A percentile compares a stretch with the other conserved stretches of the same genome.
Evolutionary conservation across 30 jellyfish, hydroid and myxozoan genomes (phyloP).

Genomic region (Pelagia noctiluca): DNA sequence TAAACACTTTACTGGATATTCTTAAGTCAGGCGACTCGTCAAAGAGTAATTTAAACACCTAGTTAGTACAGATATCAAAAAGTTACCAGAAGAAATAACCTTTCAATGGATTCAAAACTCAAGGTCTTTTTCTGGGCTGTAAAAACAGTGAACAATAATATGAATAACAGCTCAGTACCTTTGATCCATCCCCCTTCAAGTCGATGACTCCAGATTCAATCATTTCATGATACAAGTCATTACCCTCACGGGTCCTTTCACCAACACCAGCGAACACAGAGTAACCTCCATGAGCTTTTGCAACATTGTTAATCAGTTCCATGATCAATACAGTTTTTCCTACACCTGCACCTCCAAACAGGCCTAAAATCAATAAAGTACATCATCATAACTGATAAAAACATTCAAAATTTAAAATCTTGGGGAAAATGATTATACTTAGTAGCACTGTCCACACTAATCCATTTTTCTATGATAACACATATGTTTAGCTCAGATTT

Average conservation of each 20-base stretch:
- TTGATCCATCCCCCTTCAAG: slow-evolving; percentile 93
- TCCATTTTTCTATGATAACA: too few relatives aligned
- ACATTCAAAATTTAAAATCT: neutral
- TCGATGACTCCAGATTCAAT: slow-evolving; percentile 98
- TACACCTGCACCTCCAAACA: slow-evolving; percentile 99
- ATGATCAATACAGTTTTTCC: slow-evolving; percentile 99
- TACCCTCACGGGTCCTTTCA: slow-evolving; percentile 99
- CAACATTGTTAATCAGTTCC: slow-evolving; percentile 99
- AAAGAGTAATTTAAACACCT: too few relatives aligned
- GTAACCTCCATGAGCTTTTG: slow-evolving; percentile 99
- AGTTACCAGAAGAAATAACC: too few relatives aligned
- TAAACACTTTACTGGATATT: too few relatives aligned
- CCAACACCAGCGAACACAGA: slow-evolving; percentile 99
- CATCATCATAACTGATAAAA: neutral
- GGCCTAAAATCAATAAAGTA: slow-evolving; percentile 55
- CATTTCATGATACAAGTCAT: slow-evolving; percentile 99
- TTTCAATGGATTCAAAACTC: too few relatives aligned
- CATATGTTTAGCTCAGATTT: too few relatives aligned
- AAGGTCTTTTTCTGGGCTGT: too few relatives aligned
- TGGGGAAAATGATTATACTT: too few relatives aligned
- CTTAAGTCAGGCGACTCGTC: too few relatives aligned
- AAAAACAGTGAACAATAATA: too few relatives aligned
- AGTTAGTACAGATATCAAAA: too few relatives aligned
- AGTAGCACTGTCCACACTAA: too few relatives aligned
- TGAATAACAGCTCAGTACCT: slow-evolving; percentile 53